Percentiles rank a stretch among this genome's conserved stretches.
These are phyloP conservation scores for Geotrupes spiniger DNA, from an alignment of 2,888 invertebrate species.

Conservation along the genomic window DNA sequence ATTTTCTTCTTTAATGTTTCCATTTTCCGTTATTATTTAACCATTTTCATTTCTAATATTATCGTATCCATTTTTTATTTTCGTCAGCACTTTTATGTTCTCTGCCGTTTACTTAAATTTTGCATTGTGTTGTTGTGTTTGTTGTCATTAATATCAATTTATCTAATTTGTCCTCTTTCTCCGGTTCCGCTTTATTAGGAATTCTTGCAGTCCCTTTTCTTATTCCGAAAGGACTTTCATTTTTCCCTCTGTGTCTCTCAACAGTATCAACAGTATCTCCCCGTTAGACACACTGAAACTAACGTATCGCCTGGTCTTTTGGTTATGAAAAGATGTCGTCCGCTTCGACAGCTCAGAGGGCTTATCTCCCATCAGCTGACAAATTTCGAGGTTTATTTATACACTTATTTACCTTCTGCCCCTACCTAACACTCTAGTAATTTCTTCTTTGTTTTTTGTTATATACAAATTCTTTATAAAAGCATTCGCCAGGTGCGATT, in stretches of 20 bases:
- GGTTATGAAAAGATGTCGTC: not conserved
- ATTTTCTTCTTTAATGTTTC: too few species aligned
- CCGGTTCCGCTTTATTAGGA: constrained; percentile 1
- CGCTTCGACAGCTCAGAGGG: not conserved
- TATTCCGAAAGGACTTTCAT: not conserved
- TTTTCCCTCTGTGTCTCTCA: not conserved
- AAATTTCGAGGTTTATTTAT: not conserved
- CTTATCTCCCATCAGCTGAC: not conserved
- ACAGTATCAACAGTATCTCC: not conserved
- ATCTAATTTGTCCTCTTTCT: not conserved
- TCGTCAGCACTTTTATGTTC: not conserved
- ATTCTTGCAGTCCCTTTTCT: not conserved
- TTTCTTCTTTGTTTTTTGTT: not conserved
- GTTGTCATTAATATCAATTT: constrained; percentile 1
- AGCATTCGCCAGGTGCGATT: too few species aligned
- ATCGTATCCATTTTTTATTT: not conserved
- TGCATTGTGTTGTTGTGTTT: not conserved
- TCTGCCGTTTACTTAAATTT: not conserved
- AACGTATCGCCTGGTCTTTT: not conserved
- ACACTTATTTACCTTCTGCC: constrained; percentile 2
- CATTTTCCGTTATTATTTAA: not conserved
- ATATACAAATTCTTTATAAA: too few species aligned
- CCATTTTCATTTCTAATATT: not conserved
- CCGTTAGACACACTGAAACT: not conserved
- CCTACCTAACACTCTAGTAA: not conserved